Percentiles rank a stretch among this genome's conserved stretches.
phyloP scores from a whole-genome alignment of 2,888 invertebrate genomes.

The Harpalus rubripes region DNA sequence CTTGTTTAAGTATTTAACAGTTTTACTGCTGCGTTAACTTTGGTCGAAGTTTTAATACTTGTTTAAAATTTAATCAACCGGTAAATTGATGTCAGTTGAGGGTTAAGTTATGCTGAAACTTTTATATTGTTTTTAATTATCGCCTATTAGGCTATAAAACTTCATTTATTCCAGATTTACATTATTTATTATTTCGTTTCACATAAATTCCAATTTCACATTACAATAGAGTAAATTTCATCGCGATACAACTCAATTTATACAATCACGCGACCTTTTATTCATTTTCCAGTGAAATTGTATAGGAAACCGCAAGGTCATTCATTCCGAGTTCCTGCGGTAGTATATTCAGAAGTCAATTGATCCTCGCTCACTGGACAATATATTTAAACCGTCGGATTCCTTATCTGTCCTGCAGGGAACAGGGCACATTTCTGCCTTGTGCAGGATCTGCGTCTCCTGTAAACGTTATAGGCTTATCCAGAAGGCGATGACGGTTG shows the following conservation, averaged over 20 bases:
- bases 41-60: conserved; percentile 9
- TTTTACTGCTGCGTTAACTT: conserved; percentile 23
- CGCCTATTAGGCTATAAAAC: not conserved
- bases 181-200: not conserved
- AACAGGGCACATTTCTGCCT: not conserved
- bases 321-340: not conserved
- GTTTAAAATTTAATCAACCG: conserved; percentile 36
- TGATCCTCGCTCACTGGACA: conserved; percentile 28
- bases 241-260: too few species aligned
- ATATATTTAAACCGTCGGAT: conserved; percentile 31
- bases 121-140: not conserved
- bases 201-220: too few species aligned
- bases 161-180: not conserved
- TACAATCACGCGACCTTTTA: not conserved
- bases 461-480: not conserved
- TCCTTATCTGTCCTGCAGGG: conserved; percentile 23
- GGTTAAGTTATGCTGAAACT: not conserved
- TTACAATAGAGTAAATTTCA: too few species aligned
- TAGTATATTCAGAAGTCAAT: conserved; percentile 1
- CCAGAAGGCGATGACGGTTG: conserved; percentile 19
- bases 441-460: conserved; percentile 4
- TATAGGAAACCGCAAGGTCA: not conserved
- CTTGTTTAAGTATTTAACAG: not conserved
- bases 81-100: conserved; percentile 7
- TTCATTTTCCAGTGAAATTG: not conserved